phyloP scores from a whole-genome alignment of 2,797 vertebrate species.

The Rhynchonycteris naso region DNA sequence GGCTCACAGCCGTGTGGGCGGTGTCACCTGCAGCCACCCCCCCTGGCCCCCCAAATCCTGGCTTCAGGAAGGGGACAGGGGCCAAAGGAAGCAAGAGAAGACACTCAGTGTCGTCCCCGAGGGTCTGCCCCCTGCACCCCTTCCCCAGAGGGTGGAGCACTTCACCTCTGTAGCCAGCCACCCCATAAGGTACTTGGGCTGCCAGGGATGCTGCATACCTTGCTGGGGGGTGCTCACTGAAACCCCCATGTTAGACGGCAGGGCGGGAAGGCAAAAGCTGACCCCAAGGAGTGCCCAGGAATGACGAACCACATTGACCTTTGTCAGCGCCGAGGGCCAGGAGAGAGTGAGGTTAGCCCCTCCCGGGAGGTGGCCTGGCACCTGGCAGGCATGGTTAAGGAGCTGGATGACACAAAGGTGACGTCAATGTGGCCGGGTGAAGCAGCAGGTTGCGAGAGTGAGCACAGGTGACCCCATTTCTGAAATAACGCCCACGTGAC shows the following conservation, averaged over 20 bases:
- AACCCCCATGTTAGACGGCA: neutral
- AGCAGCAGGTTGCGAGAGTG: neutral
- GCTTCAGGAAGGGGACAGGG: neutral
- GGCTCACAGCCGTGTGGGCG: neutral
- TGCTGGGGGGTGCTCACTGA: neutral
- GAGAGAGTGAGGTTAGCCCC: neutral
- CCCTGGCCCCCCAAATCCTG: neutral
- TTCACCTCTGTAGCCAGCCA: neutral
- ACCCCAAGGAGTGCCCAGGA: accelerated
- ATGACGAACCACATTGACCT: neutral
- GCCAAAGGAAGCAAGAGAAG: neutral
- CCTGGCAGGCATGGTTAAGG: accelerated
- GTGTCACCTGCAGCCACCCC: accelerated
- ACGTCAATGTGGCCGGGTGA: accelerated
- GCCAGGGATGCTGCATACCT: accelerated
- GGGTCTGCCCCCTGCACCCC: neutral
- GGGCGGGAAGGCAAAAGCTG: neutral
- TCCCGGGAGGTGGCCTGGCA: accelerated
- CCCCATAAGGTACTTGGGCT: neutral
- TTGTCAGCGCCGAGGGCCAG: neutral
- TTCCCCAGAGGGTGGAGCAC: neutral
- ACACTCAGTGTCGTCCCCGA: accelerated
- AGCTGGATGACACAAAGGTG: neutral
- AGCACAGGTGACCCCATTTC: neutral
- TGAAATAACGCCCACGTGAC: neutral